Percentiles rank a stretch among this genome's conserved stretches.
Conservation (phyloP, 2,888 invertebrate genomes). For the Archaeoteleia sp. region DNA sequence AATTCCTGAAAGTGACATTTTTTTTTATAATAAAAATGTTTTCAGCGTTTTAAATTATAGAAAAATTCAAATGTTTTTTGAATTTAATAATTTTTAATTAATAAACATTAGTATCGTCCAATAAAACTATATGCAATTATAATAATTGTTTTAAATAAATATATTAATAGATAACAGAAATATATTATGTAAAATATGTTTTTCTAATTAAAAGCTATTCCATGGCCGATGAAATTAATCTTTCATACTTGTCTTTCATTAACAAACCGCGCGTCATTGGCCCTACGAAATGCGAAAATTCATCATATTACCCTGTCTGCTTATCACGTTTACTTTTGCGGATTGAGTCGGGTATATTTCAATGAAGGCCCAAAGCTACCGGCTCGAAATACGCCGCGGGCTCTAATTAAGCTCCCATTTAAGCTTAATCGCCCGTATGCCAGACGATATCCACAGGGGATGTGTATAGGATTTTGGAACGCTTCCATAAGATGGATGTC, state of each 20-base stretch:
- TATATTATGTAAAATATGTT: too few species aligned
- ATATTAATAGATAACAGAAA: too few species aligned
- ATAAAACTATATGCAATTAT: too few species aligned
- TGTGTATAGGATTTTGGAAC: slow-evolving; percentile 48
- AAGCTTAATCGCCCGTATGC: slow-evolving; percentile 48
- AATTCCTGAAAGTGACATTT: too few species aligned
- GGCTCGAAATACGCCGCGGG: slow-evolving; percentile 44
- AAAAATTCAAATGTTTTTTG: too few species aligned
- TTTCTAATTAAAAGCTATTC: too few species aligned
- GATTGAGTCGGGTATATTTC: slow-evolving; percentile 41
- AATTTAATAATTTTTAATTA: too few species aligned
- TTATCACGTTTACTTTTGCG: slow-evolving; percentile 40
- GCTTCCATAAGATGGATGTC: slow-evolving; percentile 50
- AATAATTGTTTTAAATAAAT: too few species aligned
- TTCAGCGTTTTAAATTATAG: too few species aligned
- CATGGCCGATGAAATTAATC: too few species aligned
- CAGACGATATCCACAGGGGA: slow-evolving; percentile 43
- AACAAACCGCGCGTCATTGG: slow-evolving; percentile 37
- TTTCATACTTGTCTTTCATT: slow-evolving; percentile 8
- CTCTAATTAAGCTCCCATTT: slow-evolving; percentile 51
- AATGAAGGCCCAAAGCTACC: slow-evolving; percentile 44
- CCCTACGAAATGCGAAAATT: slow-evolving; percentile 32
- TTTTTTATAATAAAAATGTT: too few species aligned
- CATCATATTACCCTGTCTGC: slow-evolving; percentile 40
- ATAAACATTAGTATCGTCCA: too few species aligned